A percentile compares a stretch with the other conserved stretches of the same genome.
Conservation (phyloP, 2,113 vertebrate species). For the Chloebia gouldiae region DNA sequence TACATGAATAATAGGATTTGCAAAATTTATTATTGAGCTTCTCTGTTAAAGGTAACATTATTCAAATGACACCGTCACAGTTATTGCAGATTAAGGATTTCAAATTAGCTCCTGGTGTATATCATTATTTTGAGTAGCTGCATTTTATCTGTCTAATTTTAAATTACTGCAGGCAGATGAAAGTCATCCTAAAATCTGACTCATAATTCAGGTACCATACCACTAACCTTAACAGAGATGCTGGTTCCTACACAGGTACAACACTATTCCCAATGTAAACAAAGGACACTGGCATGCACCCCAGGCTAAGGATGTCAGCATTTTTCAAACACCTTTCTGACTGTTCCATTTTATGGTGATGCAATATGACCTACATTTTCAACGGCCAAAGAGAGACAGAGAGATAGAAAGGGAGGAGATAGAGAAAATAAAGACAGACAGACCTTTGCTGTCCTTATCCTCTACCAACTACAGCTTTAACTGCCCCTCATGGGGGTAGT, state of each 20-base stretch:
- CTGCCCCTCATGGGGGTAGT: slow-evolving; percentile 48
- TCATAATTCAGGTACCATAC: slow-evolving; percentile 43
- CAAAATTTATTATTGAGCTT: slow-evolving; percentile 55
- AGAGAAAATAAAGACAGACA: slow-evolving; percentile 62
- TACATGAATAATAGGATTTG: slow-evolving; percentile 55
- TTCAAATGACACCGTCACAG: slow-evolving; percentile 40
- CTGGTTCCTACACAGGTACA: slow-evolving; percentile 53
- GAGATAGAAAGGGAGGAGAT: slow-evolving; percentile 56
- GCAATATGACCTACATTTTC: slow-evolving; percentile 83
- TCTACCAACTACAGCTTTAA: slow-evolving; percentile 71
- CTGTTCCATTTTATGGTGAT: slow-evolving; percentile 72
- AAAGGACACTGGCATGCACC: slow-evolving; percentile 67
- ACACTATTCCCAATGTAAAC: slow-evolving; percentile 63
- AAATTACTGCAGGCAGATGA: slow-evolving; percentile 58
- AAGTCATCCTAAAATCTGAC: slow-evolving; percentile 52
- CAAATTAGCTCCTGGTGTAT: slow-evolving; percentile 54
- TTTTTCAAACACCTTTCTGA: slow-evolving; percentile 78
- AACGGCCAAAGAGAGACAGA: slow-evolving; percentile 74
- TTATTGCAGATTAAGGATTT: slow-evolving; percentile 61
- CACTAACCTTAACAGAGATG: slow-evolving; percentile 67
- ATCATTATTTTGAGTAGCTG: slow-evolving; percentile 55
- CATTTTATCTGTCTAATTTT: slow-evolving; percentile 56
- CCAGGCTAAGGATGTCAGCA: slow-evolving; percentile 73
- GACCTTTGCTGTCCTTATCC: slow-evolving; percentile 70
- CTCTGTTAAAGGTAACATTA: slow-evolving; percentile 51